Evolutionary conservation across 2,888 invertebrate genomes (phyloP), one percentile per base, ranked within the genome.

Genomic region (Drosophila antonietae): DNA sequence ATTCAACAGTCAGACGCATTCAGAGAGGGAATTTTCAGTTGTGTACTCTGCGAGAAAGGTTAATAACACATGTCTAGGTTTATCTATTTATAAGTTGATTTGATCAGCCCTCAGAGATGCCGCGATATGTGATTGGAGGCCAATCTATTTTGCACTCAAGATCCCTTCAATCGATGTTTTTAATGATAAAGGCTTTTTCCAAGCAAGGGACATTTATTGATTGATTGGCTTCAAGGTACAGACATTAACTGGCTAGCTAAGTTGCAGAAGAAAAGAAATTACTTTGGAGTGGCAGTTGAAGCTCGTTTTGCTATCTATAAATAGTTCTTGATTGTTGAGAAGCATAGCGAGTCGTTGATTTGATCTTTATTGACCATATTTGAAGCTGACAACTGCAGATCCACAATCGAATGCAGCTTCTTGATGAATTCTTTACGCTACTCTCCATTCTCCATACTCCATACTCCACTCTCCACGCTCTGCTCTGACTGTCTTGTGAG

Each of bases 341-440:
- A 28, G 37, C 14, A 9, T 12, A 28, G 9, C 18, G 35, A 41
- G 23, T 37, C 28, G 28, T n/a, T 15, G 15, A 18, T 23, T 28
- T 39, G 31, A 49, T 49, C 47, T 31, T 39, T 49, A 37, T 28
- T 37, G 58, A n/a, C 37, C 46, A 47, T 47, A 47, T 47, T 59
- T 47, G 58, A 28, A 31, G 39, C 49, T 59, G 47, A 59, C 39
- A 59, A 39, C 49, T 59, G 39, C 49, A 49, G 59, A 49, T 49
- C 39, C 31, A 14, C 31, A 37, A 23, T 9, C 37, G 47, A 49
- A 39, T 39, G 37, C 37, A 37, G 23, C 37, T 37, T 15, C 20
- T 35, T 23, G 52, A 47, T 14, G 58, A 5, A 8, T 31, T 18
- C 37, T 47, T 9, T 14, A 23, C 12, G 23, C 23, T n/a, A 5